Base-by-base conservation (phyloP, 1,140 invertebrate genomes). In the Hycleus cichorii region DNA sequence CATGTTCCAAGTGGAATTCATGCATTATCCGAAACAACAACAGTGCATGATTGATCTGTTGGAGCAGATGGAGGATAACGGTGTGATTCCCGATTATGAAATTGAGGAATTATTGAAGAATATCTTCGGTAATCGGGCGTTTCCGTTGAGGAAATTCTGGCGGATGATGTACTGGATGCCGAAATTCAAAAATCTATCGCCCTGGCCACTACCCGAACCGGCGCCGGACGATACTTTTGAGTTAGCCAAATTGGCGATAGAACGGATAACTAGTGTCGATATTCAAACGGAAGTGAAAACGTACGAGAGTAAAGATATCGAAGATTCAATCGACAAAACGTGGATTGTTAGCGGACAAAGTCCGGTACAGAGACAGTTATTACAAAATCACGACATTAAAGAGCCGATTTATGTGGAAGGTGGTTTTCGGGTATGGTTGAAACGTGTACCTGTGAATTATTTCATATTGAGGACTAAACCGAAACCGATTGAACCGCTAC, bases 151-250 rank as follows among this genome's bases (percentile, higher is more conserved):
- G 57, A 97, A 95, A 72, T 90, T 84, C 69, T 87, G 85, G 78
- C 80, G 93, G 46, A 95, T 98, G 89, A 85, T 93, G 79, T 99
- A 98, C 70, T 99, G 97, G 97, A 89, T 97, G 86, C 94, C 95
- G 3, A 98, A 98, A 74, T 93, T 98, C 68, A 91, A 86, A 69
- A 87, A 97, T 73, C 72, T 88, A 0, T 93, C 91, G 63, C 96
- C 96, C 2, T 98, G 90, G 85, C 83, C 85, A 1, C 70, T 96
- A 42, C 91, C 95, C 0, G 78, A 84, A 38, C 79, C 83, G 1
- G 62, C 90, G 32, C 89, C 91, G 2, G 79, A 77, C 64, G 86
- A 95, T 69, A 76, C 81, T 1, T 75, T 88, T 5, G 86, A 92
- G 73, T 70, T 98, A n/a, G 93, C 95, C 0, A 84, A 83, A 67